These are phyloP conservation scores for Catamblyrhynchus diadema DNA, from an alignment of 2,797 vertebrate genomes.

Conservation along the genomic window DNA sequence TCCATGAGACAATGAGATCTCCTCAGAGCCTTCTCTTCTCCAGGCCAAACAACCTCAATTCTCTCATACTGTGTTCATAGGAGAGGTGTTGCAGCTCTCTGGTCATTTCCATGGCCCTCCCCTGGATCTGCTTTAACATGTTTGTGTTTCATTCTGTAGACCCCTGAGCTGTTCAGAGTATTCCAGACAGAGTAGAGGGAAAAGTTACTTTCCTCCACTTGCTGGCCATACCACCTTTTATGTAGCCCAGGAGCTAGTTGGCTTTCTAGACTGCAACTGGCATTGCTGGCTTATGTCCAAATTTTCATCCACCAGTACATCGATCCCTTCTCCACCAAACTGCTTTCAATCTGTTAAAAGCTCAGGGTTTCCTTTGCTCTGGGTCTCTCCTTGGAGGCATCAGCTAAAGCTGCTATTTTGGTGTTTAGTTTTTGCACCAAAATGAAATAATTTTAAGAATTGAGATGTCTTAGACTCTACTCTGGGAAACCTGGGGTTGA, in stretches of 20 bases:
- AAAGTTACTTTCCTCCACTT: not conserved
- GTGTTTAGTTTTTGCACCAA: not conserved
- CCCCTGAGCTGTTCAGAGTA: not conserved
- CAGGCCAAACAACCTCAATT: not conserved
- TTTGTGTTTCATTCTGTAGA: not conserved
- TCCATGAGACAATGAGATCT: not conserved
- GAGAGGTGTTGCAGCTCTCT: not conserved
- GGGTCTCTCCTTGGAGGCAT: not conserved
- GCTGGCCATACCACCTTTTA: not conserved
- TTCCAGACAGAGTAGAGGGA: not conserved
- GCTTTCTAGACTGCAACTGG: not conserved
- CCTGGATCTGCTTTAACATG: not conserved
- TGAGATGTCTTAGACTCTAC: rapidly evolving
- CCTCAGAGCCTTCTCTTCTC: not conserved
- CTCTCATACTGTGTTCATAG: rapidly evolving
- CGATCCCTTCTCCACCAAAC: rapidly evolving
- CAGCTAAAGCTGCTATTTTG: not conserved
- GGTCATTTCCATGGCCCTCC: rapidly evolving
- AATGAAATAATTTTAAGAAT: not conserved
- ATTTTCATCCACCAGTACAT: not conserved
- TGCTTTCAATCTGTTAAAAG: not conserved
- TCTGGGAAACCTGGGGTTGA: not conserved
- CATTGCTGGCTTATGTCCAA: not conserved
- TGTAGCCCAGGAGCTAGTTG: rapidly evolving
- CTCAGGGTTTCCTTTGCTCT: not conserved